Evolutionary conservation across 2,797 vertebrate genomes (phyloP).

Genomic region (Pipistrellus pipistrellus): DNA sequence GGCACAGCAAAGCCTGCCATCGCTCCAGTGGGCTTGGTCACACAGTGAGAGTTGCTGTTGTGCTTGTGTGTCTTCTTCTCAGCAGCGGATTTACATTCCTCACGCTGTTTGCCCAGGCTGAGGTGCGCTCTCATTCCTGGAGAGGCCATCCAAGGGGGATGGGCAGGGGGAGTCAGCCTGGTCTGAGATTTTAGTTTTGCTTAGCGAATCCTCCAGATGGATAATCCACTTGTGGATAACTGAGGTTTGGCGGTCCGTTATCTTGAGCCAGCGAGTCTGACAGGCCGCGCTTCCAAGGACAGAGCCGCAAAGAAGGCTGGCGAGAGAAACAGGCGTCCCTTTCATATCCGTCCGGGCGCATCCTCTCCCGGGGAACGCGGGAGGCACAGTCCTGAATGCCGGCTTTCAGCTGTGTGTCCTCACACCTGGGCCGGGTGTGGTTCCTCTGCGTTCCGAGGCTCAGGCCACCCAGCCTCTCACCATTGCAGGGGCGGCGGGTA

Average conservation of each 20-base stretch:
- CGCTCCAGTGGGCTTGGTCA: conserved; percentile 38
- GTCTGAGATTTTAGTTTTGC: conserved; percentile 65
- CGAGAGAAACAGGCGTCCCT: conserved; percentile 43
- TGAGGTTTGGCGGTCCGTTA: conserved; percentile 43
- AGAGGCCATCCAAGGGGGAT: not conserved
- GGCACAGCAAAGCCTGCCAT: conserved; percentile 15
- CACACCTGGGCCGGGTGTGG: not conserved
- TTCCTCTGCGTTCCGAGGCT: not conserved
- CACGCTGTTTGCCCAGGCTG: conserved; percentile 55
- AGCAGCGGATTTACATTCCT: conserved; percentile 59
- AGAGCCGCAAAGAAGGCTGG: conserved; percentile 4
- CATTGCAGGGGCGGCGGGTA: not conserved
- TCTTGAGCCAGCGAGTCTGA: conserved; percentile 57
- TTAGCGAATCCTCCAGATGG: conserved; percentile 45
- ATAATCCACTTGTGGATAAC: conserved; percentile 65
- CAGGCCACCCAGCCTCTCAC: not conserved
- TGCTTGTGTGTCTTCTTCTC: not conserved
- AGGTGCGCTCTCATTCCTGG: conserved; percentile 54
- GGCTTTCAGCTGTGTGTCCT: not conserved
- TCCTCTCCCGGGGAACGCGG: not conserved
- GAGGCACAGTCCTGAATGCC: not conserved
- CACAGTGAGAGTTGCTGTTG: conserved; percentile 30
- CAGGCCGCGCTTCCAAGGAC: not conserved
- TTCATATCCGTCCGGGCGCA: not conserved
- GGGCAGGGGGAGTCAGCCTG: not conserved